Conservation (phyloP, 1,140 invertebrate genomes). For the Saccostrea echinata region DNA sequence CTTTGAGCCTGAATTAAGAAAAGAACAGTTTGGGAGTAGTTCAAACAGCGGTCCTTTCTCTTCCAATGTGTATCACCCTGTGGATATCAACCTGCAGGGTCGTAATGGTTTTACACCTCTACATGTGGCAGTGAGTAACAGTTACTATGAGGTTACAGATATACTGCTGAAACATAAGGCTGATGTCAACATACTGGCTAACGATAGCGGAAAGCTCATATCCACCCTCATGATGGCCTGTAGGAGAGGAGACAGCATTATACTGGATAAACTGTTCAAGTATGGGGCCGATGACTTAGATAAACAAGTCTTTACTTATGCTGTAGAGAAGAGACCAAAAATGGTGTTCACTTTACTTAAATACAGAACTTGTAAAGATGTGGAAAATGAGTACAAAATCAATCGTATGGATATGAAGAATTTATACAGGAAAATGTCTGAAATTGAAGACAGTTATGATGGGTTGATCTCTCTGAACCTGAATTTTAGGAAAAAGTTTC, state of each 20-base stretch:
- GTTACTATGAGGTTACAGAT: constrained; percentile 87
- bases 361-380: constrained; percentile 69
- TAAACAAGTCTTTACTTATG: constrained; percentile 88
- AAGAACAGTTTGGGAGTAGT: constrained; percentile 10
- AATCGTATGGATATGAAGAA: constrained; percentile 64
- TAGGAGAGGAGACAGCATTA: constrained; percentile 83
- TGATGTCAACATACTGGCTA: constrained; percentile 80
- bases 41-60: background rate
- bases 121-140: constrained; percentile 84
- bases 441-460: constrained; percentile 44
- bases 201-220: constrained; percentile 67
- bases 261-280: constrained; percentile 88
- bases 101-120: constrained; percentile 62
- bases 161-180: constrained; percentile 86
- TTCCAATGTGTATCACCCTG: constrained; percentile 47
- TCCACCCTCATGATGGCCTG: constrained; percentile 88
- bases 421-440: constrained; percentile 39
- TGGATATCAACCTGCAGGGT: constrained; percentile 60
- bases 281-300: constrained; percentile 94
- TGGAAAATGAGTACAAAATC: constrained; percentile 58
- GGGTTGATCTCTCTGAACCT: constrained; percentile 63
- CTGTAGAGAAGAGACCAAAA: constrained; percentile 86
- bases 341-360: constrained; percentile 84
- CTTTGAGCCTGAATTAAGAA: constrained; percentile 37
- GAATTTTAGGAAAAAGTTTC: constrained; percentile 85